Evolutionary conservation across 2,113 vertebrate species (phyloP).

Genomic region (Junco hyemalis): DNA sequence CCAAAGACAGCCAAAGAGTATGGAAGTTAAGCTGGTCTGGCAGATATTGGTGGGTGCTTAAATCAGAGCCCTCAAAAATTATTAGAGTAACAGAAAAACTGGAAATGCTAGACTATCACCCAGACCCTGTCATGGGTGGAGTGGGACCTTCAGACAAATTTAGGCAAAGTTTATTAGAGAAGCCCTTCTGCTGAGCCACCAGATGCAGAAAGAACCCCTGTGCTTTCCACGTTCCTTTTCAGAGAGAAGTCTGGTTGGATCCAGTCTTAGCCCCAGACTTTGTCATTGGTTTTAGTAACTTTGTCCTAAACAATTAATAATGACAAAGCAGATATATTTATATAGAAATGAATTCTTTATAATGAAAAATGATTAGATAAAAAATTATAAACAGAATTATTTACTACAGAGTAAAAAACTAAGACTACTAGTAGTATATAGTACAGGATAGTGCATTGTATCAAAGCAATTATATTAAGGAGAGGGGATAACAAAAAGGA

Average conservation of each 20-base stretch:
- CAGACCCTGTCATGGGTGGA: neutral
- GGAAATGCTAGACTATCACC: neutral
- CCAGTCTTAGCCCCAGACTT: neutral
- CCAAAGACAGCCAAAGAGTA: neutral
- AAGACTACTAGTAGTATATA: neutral
- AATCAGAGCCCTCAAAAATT: neutral
- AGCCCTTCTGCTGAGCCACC: neutral
- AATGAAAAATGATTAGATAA: neutral
- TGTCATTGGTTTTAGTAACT: neutral
- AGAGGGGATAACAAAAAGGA: neutral
- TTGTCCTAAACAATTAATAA: neutral
- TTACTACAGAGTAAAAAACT: neutral
- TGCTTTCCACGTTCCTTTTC: neutral
- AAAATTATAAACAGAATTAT: neutral
- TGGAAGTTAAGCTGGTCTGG: neutral
- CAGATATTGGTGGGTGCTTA: neutral
- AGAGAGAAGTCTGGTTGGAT: neutral
- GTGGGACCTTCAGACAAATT: neutral
- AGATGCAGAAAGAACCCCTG: neutral
- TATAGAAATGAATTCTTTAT: neutral
- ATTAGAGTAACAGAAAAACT: neutral
- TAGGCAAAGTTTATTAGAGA: neutral
- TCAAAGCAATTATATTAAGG: neutral
- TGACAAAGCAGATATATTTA: neutral
- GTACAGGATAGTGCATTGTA: too few species aligned